Conservation (phyloP, 2,113 vertebrate species). For the Ciconia maguari region DNA sequence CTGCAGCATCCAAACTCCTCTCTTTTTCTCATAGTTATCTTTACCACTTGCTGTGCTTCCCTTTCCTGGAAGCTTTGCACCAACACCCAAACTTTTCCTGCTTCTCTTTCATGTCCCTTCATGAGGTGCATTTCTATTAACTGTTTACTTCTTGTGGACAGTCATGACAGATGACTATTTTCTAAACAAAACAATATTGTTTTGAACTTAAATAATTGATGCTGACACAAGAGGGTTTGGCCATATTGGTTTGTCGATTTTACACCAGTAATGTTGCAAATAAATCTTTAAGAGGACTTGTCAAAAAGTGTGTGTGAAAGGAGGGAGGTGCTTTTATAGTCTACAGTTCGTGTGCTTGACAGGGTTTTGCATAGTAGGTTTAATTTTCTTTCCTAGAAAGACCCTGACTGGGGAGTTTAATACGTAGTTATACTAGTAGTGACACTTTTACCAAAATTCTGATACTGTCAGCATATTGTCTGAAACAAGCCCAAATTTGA, state of each 20-base stretch:
- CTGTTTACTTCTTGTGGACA: neutral
- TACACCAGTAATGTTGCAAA: neutral
- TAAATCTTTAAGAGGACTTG: neutral
- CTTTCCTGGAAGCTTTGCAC: conserved; percentile 15
- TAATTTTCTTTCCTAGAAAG: neutral
- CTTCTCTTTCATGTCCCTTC: neutral
- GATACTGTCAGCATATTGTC: neutral
- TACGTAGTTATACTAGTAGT: neutral
- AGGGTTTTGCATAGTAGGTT: neutral
- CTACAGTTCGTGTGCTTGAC: neutral
- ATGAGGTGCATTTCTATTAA: neutral
- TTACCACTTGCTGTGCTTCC: conserved; percentile 13
- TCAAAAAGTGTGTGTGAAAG: neutral
- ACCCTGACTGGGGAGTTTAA: neutral
- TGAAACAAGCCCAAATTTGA: neutral
- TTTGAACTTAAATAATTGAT: neutral
- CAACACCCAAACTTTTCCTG: conserved; percentile 12
- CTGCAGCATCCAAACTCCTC: neutral
- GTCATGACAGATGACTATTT: neutral
- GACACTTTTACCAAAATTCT: neutral
- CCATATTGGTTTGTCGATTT: neutral
- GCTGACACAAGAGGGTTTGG: neutral
- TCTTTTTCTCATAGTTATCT: conserved; percentile 10
- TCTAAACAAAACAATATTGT: neutral
- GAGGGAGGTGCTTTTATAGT: neutral